phyloP scores from a whole-genome alignment of 2,113 vertebrate species.

The Notiomystis cincta region DNA sequence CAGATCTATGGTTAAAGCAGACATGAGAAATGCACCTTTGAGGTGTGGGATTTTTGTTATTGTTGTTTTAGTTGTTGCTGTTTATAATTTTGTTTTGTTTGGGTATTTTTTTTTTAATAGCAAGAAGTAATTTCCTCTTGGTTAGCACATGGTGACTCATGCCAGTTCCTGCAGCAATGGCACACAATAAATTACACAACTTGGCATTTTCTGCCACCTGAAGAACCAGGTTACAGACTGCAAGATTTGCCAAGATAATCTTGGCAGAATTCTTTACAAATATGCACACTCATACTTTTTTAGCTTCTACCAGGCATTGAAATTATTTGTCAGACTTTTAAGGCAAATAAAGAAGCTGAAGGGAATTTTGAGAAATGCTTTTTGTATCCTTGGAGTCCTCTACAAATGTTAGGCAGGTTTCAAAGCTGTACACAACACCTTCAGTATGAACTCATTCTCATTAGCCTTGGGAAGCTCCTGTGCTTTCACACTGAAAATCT shows the following conservation, averaged over 20 bases:
- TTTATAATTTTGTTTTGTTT: neutral
- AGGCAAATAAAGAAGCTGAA: neutral
- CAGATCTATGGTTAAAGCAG: neutral
- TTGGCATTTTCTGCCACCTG: neutral
- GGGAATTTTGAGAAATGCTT: neutral
- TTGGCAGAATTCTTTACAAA: neutral
- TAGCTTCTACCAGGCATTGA: neutral
- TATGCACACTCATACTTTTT: neutral
- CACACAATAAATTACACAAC: neutral
- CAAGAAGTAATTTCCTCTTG: neutral
- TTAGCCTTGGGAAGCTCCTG: neutral
- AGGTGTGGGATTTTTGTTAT: neutral
- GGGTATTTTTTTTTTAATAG: neutral
- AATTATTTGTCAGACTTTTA: neutral
- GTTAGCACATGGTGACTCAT: neutral
- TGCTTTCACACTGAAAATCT: neutral
- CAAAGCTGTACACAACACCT: neutral
- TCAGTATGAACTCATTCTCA: neutral
- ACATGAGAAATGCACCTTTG: neutral
- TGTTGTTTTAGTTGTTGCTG: neutral
- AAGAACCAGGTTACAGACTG: neutral
- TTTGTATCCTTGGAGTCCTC: neutral
- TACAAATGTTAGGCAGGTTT: neutral
- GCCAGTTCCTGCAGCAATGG: neutral
- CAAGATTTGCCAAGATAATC: neutral